Conservation (phyloP, 2,888 invertebrate species). For the Dryadula phaetusa region DNA sequence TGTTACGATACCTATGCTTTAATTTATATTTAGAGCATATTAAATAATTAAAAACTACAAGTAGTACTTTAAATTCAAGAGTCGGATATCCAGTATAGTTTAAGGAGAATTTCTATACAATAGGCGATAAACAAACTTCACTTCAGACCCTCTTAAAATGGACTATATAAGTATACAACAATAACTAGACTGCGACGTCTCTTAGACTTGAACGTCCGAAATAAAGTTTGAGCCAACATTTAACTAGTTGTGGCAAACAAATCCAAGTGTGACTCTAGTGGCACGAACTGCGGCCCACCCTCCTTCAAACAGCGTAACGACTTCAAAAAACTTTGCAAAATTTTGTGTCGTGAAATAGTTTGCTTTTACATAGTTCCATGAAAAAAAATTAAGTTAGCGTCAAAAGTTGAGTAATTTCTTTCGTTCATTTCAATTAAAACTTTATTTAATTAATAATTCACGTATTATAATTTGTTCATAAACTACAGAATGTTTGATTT, state of each 20-base stretch:
- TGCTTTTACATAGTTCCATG: conserved; percentile 36
- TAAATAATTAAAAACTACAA: conserved; percentile 9
- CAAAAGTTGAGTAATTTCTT: conserved; percentile 14
- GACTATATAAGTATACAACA: conserved; percentile 69
- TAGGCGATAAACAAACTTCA: conserved; percentile 43
- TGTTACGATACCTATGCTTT: conserved; percentile 29
- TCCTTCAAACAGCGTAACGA: conserved; percentile 49
- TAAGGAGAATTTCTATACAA: conserved; percentile 33
- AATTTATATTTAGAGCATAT: conserved; percentile 31
- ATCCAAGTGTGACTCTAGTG: conserved; percentile 70
- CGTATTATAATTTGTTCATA: not conserved
- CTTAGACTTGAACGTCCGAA: conserved; percentile 68
- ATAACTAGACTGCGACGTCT: conserved; percentile 69
- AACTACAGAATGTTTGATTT: not conserved
- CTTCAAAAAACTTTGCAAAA: conserved; percentile 59
- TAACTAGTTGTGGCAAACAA: conserved; percentile 81
- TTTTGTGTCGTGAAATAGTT: conserved; percentile 44
- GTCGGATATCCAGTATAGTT: conserved; percentile 28
- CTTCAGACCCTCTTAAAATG: conserved; percentile 45
- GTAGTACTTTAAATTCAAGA: conserved; percentile 24
- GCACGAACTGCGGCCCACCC: conserved; percentile 60
- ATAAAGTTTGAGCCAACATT: conserved; percentile 78
- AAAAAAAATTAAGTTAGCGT: conserved; percentile 29
- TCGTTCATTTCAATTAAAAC: not conserved
- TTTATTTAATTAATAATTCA: not conserved